Conservation (phyloP, 2,797 vertebrate genomes). For the Anolis apletophallus region DNA sequence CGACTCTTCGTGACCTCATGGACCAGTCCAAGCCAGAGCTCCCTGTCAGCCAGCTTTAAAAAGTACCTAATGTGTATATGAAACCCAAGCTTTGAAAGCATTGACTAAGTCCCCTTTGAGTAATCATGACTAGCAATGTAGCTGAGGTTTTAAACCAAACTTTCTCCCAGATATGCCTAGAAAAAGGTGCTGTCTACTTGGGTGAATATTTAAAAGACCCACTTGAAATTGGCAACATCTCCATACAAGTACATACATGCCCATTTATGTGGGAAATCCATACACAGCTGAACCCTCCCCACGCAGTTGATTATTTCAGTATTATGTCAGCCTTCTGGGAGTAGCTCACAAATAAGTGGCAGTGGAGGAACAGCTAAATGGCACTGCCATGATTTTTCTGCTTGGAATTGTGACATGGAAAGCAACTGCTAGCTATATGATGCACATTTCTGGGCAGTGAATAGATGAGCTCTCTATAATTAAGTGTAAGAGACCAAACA, state of each 20-base stretch:
- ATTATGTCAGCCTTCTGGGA: neutral
- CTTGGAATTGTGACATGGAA: neutral
- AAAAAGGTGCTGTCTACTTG: no score
- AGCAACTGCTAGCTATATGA: neutral
- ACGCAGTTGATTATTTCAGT: neutral
- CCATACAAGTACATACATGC: neutral
- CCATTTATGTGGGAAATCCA: neutral
- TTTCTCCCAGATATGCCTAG: no score
- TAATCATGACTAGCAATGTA: no score
- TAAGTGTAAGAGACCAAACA: constrained; percentile 2
- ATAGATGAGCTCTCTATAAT: constrained; percentile 5
- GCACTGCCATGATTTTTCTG: neutral
- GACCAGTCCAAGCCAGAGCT: no score
- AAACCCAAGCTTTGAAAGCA: no score
- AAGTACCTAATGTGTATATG: no score
- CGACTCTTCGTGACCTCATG: no score
- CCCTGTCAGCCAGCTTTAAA: no score
- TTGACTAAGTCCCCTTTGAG: no score
- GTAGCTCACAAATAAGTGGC: neutral
- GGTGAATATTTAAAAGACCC: neutral
- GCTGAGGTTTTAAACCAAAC: no score
- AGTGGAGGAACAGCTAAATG: neutral
- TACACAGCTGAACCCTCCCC: neutral
- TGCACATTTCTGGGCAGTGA: neutral
- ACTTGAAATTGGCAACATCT: neutral